Percentiles rank a stretch among this genome's conserved stretches.
Evolutionary conservation across 1,140 invertebrate species (phyloP).

Genomic region (Trichonephila inaurata): DNA sequence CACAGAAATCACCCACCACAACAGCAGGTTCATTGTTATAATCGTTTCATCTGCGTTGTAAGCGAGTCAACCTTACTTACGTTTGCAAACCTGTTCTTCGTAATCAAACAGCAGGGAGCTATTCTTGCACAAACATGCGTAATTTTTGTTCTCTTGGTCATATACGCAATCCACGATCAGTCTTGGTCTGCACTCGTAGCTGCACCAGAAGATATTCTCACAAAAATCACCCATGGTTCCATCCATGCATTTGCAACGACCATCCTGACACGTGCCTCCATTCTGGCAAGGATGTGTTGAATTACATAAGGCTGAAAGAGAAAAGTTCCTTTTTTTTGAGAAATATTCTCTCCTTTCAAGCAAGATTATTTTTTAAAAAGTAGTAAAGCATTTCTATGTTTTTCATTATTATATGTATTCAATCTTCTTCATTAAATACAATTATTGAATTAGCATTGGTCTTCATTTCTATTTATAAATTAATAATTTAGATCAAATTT

Average conservation of each 20-base stretch:
- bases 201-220: background rate
- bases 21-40: too few species aligned
- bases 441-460: too few species aligned
- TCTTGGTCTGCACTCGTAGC: background rate
- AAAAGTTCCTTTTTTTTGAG: too few species aligned
- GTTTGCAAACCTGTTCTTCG: background rate
- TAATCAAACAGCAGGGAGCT: background rate
- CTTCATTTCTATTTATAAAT: too few species aligned
- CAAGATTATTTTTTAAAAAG: too few species aligned
- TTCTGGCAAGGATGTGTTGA: background rate
- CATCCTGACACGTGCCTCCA: background rate
- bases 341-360: too few species aligned
- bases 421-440: too few species aligned
- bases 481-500: too few species aligned
- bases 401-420: too few species aligned
- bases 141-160: background rate
- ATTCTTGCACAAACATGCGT: background rate
- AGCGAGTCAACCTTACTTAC: background rate
- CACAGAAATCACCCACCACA: too few species aligned
- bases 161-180: background rate
- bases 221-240: background rate
- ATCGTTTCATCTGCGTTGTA: too few species aligned
- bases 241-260: background rate
- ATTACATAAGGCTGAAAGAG: background rate
- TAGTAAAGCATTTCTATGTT: too few species aligned